Evolutionary conservation across 2,113 vertebrate species (phyloP).

Genomic region (Alces alces): DNA sequence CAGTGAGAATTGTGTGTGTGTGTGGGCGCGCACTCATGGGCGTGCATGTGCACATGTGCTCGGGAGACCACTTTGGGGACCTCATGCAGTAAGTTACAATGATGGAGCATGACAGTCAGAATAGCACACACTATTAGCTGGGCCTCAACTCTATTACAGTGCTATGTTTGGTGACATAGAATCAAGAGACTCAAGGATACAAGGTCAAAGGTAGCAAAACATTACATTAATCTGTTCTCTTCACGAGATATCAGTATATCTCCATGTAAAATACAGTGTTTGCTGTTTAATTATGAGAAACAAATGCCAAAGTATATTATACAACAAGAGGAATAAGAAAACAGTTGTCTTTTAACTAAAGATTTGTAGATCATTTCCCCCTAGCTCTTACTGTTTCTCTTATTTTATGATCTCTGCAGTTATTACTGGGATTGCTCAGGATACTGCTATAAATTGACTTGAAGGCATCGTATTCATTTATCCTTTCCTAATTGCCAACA

Average conservation of each 20-base stretch:
- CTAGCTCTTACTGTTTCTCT: conserved; percentile 9
- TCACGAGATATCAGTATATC: conserved; percentile 80
- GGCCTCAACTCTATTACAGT: conserved; percentile 89
- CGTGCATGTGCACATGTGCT: conserved; percentile 71
- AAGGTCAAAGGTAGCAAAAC: conserved; percentile 92
- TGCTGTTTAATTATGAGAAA: conserved; percentile 83
- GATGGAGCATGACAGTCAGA: conserved; percentile 92
- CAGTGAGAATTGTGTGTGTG: conserved; percentile 61
- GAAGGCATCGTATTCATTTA: conserved; percentile 47
- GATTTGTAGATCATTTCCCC: conserved; percentile 41
- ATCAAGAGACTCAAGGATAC: conserved; percentile 90
- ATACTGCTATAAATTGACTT: conserved; percentile 58
- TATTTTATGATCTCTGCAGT: conserved; percentile 63
- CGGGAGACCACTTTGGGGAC: conserved; percentile 85
- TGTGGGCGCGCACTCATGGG: background rate
- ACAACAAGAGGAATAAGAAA: conserved; percentile 27
- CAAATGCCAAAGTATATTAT: conserved; percentile 59
- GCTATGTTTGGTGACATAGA: conserved; percentile 88
- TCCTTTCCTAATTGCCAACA: conserved; percentile 51
- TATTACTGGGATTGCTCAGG: conserved; percentile 54
- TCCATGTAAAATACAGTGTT: conserved; percentile 78
- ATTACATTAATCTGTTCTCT: conserved; percentile 91
- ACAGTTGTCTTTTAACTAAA: conserved; percentile 39
- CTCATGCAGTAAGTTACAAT: conserved; percentile 89
- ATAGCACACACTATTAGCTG: conserved; percentile 90